These are phyloP conservation scores for Erethizon dorsatum DNA, from an alignment of 2,797 vertebrate genomes.

Conservation along the genomic window DNA sequence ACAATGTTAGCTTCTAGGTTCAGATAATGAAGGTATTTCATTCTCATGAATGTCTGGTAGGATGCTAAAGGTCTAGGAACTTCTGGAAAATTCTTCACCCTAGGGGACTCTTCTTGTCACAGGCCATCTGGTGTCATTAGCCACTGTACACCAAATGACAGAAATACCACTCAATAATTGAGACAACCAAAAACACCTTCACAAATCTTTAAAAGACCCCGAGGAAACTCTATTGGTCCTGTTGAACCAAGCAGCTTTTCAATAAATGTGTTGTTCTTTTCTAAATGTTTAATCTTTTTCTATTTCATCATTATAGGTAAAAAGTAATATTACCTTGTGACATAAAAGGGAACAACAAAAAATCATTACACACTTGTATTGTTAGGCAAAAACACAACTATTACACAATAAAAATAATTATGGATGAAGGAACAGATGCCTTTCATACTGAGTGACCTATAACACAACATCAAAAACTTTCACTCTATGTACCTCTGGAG, in stretches of 20 bases:
- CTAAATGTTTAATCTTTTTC: not conserved
- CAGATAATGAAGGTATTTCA: not conserved
- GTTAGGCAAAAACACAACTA: constrained; percentile 17
- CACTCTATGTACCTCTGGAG: not conserved
- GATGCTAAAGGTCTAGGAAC: not conserved
- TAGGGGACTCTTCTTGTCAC: not conserved
- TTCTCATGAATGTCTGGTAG: not conserved
- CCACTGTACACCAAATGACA: not conserved
- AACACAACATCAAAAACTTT: not conserved
- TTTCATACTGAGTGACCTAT: not conserved
- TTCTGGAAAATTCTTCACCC: not conserved
- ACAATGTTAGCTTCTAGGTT: not conserved
- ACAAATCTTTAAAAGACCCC: not conserved
- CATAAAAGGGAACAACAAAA: not conserved
- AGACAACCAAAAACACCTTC: not conserved
- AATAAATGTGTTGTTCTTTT: not conserved
- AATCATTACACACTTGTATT: not conserved
- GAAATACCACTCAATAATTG: not conserved
- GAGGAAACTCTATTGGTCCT: not conserved
- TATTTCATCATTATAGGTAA: constrained; percentile 52
- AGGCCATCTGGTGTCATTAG: not conserved
- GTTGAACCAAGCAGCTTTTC: not conserved
- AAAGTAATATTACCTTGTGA: not conserved
- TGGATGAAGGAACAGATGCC: not conserved
- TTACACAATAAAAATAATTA: not conserved